Evolutionary conservation across 1,140 invertebrate species (phyloP), one percentile per base, ranked within the genome.

Genomic region (Grapholita molesta): DNA sequence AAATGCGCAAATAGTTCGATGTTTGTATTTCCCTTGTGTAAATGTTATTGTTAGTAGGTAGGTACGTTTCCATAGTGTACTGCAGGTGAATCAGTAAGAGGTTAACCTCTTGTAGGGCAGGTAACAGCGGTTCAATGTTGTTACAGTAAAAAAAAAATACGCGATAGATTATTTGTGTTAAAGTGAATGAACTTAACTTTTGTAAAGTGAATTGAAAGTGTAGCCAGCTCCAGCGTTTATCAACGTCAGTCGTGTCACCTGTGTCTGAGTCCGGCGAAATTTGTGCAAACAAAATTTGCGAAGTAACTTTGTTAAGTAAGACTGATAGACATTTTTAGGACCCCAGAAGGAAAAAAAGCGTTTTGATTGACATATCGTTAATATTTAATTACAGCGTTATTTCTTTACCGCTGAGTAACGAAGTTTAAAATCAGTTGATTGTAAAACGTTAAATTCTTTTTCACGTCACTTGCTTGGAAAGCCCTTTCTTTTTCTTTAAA

Each of bases 1-100:
- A 83, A 87, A 87, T 75, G 82, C 77, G 78, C 83, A 86, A 88
- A 88, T 87, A 86, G 85, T 87, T 88, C 82, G 84, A 89, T 82
- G 83, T 89, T 86, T 84, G 85, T 85, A 88, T 88, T 88, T 89
- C 85, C 84, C 85, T 71, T 82, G 84, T 85, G 85, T 88, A 89
- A 87, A 88, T 88, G 80, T 87, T 89, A 85, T 87, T 86, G 86
- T 38, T 3, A 3, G 3, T 78, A 82, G n/a, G n/a, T n/a, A n/a
- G n/a, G 80, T 79, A 83, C 79, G 77, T 79, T 76, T 23, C 64
- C 66, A 57, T 74, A 78, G 84, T 80, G 48, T 21, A 24, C 81
- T 84, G 80, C 80, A 81, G 78, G 79, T 83, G 82, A 87, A 87
- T 87, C 84, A 86, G n/a, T n/a, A n/a, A n/a, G n/a, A n/a, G n/a